Percentiles rank a stretch among this genome's conserved stretches.
These are phyloP conservation scores for Lampris incognitus DNA, from an alignment of 2,113 vertebrate genomes.

Conservation along the genomic window DNA sequence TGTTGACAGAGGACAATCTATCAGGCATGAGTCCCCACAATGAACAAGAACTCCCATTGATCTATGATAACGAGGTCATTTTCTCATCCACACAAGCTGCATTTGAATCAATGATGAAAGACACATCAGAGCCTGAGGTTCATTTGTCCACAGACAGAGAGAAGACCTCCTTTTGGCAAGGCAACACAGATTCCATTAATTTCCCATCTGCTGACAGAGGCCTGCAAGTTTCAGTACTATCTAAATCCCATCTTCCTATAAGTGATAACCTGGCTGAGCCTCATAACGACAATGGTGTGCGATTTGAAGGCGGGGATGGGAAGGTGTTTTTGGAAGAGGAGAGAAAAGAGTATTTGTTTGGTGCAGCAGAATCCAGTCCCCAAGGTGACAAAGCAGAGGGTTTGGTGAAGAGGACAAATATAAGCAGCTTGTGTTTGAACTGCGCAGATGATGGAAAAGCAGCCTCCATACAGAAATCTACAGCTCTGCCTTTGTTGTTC, in stretches of 20 bases:
- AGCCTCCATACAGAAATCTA: conserved; percentile 45
- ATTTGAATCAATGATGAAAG: conserved; percentile 59
- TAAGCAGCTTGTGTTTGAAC: conserved; percentile 61
- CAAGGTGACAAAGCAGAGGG: conserved; percentile 34
- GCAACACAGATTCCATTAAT: conserved; percentile 55
- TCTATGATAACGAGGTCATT: conserved; percentile 55
- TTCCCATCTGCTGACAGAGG: conserved; percentile 45
- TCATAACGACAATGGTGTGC: conserved; percentile 48
- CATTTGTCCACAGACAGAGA: conserved; percentile 48
- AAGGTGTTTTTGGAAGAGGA: conserved; percentile 42
- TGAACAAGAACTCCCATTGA: conserved; percentile 42
- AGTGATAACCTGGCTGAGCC: conserved; percentile 58
- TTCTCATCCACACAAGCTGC: conserved; percentile 32
- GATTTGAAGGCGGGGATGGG: conserved; percentile 38
- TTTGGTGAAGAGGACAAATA: conserved; percentile 29
- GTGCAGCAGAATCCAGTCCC: conserved; percentile 46
- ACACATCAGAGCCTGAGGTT: conserved; percentile 43
- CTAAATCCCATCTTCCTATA: conserved; percentile 56
- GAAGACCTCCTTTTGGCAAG: conserved; percentile 52
- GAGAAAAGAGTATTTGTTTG: conserved; percentile 21
- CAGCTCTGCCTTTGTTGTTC: conserved; percentile 26
- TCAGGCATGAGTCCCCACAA: conserved; percentile 20
- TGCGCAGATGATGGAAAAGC: conserved; percentile 44
- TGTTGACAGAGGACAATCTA: conserved; percentile 20
- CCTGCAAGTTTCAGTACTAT: conserved; percentile 42